Evolutionary conservation across 2,113 vertebrate genomes (phyloP).

Genomic region (Empidonax traillii): DNA sequence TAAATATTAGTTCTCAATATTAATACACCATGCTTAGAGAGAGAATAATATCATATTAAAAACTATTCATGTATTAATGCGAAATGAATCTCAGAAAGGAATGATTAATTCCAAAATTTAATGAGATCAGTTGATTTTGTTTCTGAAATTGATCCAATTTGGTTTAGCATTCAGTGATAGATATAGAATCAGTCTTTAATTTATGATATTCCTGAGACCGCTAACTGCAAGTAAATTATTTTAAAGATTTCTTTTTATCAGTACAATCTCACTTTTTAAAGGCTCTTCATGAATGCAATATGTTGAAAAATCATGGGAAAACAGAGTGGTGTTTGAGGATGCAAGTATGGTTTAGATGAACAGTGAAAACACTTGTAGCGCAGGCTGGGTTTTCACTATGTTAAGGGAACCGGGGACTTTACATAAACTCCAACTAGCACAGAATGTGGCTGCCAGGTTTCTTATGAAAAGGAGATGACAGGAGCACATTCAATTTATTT

Average conservation of each 20-base stretch:
- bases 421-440: conserved; percentile 53
- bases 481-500: conserved; percentile 67
- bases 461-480: conserved; percentile 74
- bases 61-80: background rate
- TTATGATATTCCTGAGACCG: background rate
- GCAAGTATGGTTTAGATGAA: conserved; percentile 17
- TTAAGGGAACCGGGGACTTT: conserved; percentile 63
- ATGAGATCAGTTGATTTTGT: background rate
- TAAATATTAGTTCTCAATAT: background rate
- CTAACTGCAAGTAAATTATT: background rate
- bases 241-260: background rate
- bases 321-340: background rate
- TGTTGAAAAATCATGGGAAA: background rate
- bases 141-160: background rate
- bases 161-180: background rate
- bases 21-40: background rate
- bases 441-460: conserved; percentile 66
- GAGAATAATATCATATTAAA: background rate
- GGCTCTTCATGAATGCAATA: background rate
- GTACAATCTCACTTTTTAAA: background rate
- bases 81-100: background rate
- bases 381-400: conserved; percentile 32
- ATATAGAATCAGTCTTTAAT: background rate
- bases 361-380: conserved; percentile 35
- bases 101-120: background rate